Evolutionary conservation across 2,888 invertebrate genomes (phyloP).

Genomic region (Rhaphigaster nebulosa): DNA sequence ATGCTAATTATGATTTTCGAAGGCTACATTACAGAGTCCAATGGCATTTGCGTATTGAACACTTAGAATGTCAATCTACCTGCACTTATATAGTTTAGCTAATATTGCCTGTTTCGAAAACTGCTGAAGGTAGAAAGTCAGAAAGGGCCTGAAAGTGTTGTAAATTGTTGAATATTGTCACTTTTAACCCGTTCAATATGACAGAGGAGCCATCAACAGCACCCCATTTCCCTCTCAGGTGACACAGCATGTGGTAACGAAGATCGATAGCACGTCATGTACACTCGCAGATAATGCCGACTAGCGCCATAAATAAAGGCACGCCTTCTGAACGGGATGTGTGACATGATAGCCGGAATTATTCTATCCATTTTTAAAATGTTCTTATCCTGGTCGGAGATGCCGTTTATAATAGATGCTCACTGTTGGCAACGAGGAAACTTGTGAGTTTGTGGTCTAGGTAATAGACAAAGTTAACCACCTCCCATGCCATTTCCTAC

Average conservation of each 20-base stretch:
- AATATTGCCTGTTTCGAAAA: not conserved
- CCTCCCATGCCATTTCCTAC: not conserved
- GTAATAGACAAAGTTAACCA: not conserved
- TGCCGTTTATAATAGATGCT: not conserved
- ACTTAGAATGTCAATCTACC: no score
- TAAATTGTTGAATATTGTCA: not conserved
- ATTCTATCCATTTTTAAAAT: slow-evolving; percentile 4
- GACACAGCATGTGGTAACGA: not conserved
- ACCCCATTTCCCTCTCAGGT: not conserved
- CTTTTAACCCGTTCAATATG: not conserved
- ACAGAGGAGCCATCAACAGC: not conserved
- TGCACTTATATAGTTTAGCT: no score
- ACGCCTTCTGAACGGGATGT: not conserved
- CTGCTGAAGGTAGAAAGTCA: not conserved
- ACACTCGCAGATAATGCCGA: not conserved
- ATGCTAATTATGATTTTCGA: no score
- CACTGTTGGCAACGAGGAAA: not conserved
- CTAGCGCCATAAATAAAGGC: slow-evolving; percentile 1
- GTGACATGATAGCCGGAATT: not conserved
- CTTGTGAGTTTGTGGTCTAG: not conserved
- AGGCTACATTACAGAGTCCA: no score
- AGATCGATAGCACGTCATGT: not conserved
- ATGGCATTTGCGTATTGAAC: not conserved
- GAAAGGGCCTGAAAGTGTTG: not conserved
- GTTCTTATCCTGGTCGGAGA: not conserved